phyloP scores from a whole-genome alignment of 1,140 invertebrate species.

The Harpegnathos saltator region DNA sequence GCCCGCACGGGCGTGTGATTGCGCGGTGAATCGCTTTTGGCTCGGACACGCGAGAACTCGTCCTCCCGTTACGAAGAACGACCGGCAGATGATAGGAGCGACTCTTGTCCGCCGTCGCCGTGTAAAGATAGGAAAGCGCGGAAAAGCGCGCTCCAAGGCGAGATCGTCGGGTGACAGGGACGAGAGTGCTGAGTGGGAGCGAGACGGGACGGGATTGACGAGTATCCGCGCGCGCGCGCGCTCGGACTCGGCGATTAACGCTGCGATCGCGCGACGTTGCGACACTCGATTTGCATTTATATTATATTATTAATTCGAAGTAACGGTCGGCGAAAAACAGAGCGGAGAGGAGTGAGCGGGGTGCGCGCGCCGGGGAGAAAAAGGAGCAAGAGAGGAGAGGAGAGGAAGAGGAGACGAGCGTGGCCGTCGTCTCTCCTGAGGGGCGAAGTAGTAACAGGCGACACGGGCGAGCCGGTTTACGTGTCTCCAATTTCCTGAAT shows the following conservation, averaged over 20 bases:
- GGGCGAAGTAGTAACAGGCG: constrained; percentile 62
- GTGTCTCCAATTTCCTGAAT: constrained; percentile 77
- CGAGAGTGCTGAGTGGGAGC: constrained; percentile 4
- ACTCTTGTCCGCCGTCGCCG: neutral
- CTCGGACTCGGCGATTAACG: constrained; percentile 47
- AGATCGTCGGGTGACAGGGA: constrained; percentile 4
- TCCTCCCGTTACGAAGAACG: constrained; percentile 38
- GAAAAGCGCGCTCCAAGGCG: constrained; percentile 1
- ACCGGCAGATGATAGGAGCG: constrained; percentile 5
- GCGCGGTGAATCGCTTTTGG: constrained; percentile 26
- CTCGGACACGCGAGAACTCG: constrained; percentile 27
- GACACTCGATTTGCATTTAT: constrained; percentile 81
- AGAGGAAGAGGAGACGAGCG: neutral
- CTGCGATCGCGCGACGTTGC: constrained; percentile 20
- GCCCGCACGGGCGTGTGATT: constrained; percentile 10
- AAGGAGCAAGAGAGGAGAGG: too few relatives aligned
- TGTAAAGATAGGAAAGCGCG: constrained; percentile 36
- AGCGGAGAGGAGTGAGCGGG: constrained; percentile 20
- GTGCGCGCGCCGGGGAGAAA: too few relatives aligned
- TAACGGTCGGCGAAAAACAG: constrained; percentile 30
- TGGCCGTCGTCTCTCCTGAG: neutral
- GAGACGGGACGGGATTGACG: neutral
- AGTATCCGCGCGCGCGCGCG: neutral
- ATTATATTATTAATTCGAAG: constrained; percentile 80
- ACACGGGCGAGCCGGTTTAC: constrained; percentile 64